Evolutionary conservation across 2,888 invertebrate genomes (phyloP).

Genomic region (Dermolepida albohirtum): DNA sequence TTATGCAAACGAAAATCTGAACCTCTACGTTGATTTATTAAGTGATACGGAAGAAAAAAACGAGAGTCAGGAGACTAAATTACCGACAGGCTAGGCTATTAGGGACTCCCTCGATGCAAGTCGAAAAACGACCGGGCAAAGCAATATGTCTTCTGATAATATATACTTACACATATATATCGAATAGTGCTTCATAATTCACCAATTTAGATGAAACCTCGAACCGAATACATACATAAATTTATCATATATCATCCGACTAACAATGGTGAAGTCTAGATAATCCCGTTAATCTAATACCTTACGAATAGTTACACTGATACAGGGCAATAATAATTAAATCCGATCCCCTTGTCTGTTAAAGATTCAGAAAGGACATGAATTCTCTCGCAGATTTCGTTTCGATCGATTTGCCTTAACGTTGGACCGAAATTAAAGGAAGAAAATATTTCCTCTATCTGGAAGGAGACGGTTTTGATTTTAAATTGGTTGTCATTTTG

Average conservation of each 20-base stretch:
- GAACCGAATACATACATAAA: constrained; percentile 36
- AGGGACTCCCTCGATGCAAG: constrained; percentile 25
- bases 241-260: constrained; percentile 35
- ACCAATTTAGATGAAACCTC: constrained; percentile 32
- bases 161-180: constrained; percentile 10
- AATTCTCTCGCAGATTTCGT: too few species aligned
- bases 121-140: background rate
- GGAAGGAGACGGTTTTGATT: too few species aligned
- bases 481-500: too few species aligned
- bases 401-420: too few species aligned
- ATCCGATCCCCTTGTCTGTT: too few species aligned
- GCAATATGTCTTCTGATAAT: constrained; percentile 29
- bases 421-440: too few species aligned
- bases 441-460: too few species aligned
- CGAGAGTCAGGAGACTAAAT: constrained; percentile 30
- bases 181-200: constrained; percentile 34
- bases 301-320: constrained; percentile 3
- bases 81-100: constrained; percentile 27
- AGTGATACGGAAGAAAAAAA: constrained; percentile 23
- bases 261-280: constrained; percentile 11
- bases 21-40: constrained; percentile 22
- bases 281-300: constrained; percentile 3
- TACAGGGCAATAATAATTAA: constrained; percentile 5
- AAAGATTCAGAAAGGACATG: too few species aligned
- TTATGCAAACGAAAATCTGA: constrained; percentile 18